Evolutionary conservation across 1,140 invertebrate species (phyloP).

Genomic region (Phymorhynchus buccinoides): DNA sequence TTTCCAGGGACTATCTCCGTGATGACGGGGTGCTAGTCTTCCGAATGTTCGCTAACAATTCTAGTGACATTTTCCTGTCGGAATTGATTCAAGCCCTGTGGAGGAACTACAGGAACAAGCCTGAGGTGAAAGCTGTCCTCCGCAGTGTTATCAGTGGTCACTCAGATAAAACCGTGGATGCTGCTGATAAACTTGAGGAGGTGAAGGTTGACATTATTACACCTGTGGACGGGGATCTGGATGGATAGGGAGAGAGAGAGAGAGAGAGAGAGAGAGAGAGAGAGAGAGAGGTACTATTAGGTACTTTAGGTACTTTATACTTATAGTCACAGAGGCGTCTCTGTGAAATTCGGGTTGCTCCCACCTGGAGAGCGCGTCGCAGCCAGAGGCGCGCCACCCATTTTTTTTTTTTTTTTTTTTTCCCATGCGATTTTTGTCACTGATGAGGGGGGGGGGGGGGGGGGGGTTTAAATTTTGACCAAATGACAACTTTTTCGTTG

Average conservation of each 20-base stretch:
- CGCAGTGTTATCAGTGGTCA: too few species aligned
- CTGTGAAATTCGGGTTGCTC: too few species aligned
- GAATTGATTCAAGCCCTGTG: constrained; percentile 68
- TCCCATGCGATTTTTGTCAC: too few species aligned
- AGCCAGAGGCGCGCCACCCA: too few species aligned
- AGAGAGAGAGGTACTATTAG: too few species aligned
- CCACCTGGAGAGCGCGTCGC: too few species aligned
- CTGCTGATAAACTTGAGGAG: constrained; percentile 42
- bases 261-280: neutral
- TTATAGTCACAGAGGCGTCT: too few species aligned
- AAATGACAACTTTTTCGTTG: too few species aligned
- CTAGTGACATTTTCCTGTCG: constrained; percentile 68
- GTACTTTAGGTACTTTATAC: too few species aligned
- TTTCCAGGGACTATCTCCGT: constrained; percentile 67
- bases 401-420: too few species aligned
- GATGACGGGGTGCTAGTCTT: constrained; percentile 71
- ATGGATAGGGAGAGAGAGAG: neutral
- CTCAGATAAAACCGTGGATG: constrained; percentile 53
- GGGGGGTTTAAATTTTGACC: too few species aligned
- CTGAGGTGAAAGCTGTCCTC: constrained; percentile 57
- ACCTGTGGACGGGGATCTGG: neutral
- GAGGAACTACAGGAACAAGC: constrained; percentile 66
- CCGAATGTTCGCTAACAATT: constrained; percentile 67
- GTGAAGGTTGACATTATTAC: neutral
- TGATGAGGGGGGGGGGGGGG: too few species aligned